These are phyloP conservation scores for Crypturellus tataupa DNA, from an alignment of 2,797 vertebrate species.

Conservation along the genomic window DNA sequence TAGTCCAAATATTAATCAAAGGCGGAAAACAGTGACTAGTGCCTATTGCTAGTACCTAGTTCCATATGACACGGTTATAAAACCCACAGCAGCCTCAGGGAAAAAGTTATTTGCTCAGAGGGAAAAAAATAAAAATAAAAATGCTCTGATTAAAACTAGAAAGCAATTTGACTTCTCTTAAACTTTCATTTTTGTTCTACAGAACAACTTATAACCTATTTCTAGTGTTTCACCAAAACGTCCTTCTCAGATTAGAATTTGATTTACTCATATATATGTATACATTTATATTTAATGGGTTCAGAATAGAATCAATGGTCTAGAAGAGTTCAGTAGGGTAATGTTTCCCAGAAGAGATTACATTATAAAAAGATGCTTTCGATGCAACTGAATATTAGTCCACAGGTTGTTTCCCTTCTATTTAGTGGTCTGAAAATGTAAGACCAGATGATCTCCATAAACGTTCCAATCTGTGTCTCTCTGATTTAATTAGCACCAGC, in stretches of 20 bases:
- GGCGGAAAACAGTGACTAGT: background rate
- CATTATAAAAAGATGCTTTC: conserved; percentile 30
- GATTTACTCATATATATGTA: background rate
- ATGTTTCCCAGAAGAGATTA: conserved; percentile 55
- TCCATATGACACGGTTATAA: background rate
- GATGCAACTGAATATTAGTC: conserved; percentile 11
- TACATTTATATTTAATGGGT: conserved; percentile 18
- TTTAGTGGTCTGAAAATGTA: conserved; percentile 38
- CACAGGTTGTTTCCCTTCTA: conserved; percentile 39
- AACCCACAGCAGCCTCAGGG: background rate
- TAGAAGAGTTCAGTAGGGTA: conserved; percentile 56
- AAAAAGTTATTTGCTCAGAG: background rate
- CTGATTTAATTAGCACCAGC: conserved; percentile 52
- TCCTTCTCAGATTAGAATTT: conserved; percentile 6
- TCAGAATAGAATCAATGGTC: conserved; percentile 59
- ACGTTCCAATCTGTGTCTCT: conserved; percentile 15
- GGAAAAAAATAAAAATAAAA: background rate
- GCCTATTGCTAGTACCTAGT: background rate
- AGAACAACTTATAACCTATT: conserved; percentile 57
- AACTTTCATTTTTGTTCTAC: conserved; percentile 56
- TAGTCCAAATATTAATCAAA: background rate
- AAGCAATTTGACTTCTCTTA: conserved; percentile 30
- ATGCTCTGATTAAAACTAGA: background rate
- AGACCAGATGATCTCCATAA: conserved; percentile 43
- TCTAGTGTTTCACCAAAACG: conserved; percentile 25